Evolutionary conservation across 2,113 vertebrate genomes (phyloP), one percentile per base, ranked within the genome.

Genomic region (Setophaga coronata): DNA sequence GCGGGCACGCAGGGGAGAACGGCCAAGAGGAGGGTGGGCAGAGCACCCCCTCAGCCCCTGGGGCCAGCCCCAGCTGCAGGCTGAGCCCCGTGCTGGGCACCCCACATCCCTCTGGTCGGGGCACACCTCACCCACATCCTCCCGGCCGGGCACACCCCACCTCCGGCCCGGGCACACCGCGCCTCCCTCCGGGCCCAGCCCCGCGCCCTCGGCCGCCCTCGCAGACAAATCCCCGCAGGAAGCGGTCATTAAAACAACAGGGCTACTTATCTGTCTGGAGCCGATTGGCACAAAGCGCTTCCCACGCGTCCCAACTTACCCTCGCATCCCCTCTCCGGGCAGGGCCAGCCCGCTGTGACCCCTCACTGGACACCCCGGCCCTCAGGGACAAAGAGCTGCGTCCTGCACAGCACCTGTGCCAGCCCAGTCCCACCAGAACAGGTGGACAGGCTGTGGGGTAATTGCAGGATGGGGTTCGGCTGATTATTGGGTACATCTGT

Each of bases 341-440:
- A 0, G 14, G 28, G 42, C 36, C 50, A 2, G 38, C 69, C 67
- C 2, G 5, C 61, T 0, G 14, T 2, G 36, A 82, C 42, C 87
- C 26, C 47, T 4, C 4, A 0, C 11, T 0, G 4, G 5, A 10
- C 31, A 10, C 5, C 18, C 29, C 0, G 18, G 5, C 19, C 51
- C 14, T 0, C 28, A 0, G 38, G 10, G 19, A 5, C 25, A 6
- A 0, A 5, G 9, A 10, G 4, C 24, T 2, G 62, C 1, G 10
- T 6, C 25, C 71, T 4, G 13, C 82, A 18, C 50, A 1, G 58
- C 21, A 47, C 1, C 7, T 3, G 8, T 12, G 28, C 58, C 77
- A 10, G 47, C 34, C 57, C 85, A 3, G 40, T 1, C 28, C 12
- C 10, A 2, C 19, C 56, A 3, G 19, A 2, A 26, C 15, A 0